Conservation (phyloP, 2,797 vertebrate species). For the Liparis tanakae region DNA sequence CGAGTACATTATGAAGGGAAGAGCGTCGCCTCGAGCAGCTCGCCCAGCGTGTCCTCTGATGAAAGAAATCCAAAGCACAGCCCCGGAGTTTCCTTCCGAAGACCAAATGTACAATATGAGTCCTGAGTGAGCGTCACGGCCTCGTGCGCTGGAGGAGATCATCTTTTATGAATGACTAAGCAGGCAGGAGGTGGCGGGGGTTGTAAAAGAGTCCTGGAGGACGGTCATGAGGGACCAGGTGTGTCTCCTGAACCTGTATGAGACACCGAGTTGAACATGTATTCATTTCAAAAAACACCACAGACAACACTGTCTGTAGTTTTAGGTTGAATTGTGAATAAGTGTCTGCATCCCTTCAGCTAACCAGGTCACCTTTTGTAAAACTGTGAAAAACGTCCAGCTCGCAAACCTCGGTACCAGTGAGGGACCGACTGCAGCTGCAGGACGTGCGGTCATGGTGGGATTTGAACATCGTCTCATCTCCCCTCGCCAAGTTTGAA, state of each 20-base stretch:
- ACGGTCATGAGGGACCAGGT: neutral
- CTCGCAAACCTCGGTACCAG: neutral
- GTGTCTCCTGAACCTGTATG: neutral
- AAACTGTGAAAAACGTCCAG: neutral
- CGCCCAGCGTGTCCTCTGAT: neutral
- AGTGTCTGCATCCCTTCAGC: neutral
- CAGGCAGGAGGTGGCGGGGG: neutral
- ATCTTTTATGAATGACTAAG: conserved; percentile 27
- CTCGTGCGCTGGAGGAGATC: conserved; percentile 1
- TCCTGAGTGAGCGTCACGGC: conserved; percentile 7
- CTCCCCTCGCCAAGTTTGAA: neutral
- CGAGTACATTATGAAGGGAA: conserved; percentile 17
- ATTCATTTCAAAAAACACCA: neutral
- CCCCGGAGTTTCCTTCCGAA: neutral
- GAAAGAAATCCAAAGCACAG: conserved; percentile 16
- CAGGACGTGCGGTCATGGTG: no score
- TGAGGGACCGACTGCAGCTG: neutral
- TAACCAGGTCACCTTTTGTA: neutral
- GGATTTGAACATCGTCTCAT: no score
- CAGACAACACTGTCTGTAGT: neutral
- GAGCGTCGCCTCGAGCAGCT: conserved; percentile 18
- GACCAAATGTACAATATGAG: conserved; percentile 9
- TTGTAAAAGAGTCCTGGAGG: conserved; percentile 31
- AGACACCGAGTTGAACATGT: neutral
- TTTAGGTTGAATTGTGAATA: neutral